Evolutionary conservation across 1,140 invertebrate genomes (phyloP).

Genomic region (Pachypeltis micranthus): DNA sequence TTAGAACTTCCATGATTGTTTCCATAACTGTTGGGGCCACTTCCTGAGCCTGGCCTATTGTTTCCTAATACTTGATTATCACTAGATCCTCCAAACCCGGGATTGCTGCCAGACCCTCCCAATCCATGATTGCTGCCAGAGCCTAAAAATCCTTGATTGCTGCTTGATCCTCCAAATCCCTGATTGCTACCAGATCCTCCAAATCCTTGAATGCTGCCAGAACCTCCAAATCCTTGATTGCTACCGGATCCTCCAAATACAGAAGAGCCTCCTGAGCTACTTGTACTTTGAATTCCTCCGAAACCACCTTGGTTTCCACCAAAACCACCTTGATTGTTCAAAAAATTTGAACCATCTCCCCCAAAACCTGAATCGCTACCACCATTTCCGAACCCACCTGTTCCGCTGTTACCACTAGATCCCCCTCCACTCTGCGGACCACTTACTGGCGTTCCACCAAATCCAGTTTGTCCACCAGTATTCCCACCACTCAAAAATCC

Average conservation of each 20-base stretch:
- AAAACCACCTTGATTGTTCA: neutral
- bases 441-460: constrained; percentile 1
- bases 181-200: neutral
- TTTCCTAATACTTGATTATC: too few species aligned
- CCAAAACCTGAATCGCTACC: neutral
- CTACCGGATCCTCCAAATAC: neutral
- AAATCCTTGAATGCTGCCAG: neutral
- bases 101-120: neutral
- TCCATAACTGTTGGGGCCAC: too few species aligned
- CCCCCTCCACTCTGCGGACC: neutral
- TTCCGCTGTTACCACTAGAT: neutral
- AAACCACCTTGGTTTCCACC: neutral
- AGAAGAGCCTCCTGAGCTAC: neutral
- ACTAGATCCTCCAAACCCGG: too few species aligned
- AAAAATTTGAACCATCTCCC: neutral
- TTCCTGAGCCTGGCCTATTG: too few species aligned
- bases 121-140: neutral
- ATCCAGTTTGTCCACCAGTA: neutral
- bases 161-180: neutral
- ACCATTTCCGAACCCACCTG: neutral
- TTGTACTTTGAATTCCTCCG: neutral
- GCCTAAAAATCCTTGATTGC: neutral
- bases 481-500: neutral
- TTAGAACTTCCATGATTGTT: too few species aligned
- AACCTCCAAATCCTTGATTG: neutral